Percentiles rank a stretch among this genome's conserved stretches.
Conservation (phyloP, 2,888 invertebrate genomes). For the Busseola fusca region DNA sequence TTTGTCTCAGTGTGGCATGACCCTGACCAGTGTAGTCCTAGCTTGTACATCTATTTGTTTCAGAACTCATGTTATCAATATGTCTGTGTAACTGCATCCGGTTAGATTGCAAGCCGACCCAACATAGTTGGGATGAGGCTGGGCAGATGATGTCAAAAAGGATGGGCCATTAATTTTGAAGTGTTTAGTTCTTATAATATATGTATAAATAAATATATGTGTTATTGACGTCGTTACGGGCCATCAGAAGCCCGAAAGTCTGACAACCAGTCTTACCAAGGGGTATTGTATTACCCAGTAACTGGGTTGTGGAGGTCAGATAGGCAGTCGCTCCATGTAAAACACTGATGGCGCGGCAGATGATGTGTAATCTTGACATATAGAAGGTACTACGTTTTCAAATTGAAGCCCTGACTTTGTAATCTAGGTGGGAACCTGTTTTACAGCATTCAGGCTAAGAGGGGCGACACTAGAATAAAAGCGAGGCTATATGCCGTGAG, state of each 20-base stretch:
- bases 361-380: too few relatives aligned
- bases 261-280: too few relatives aligned
- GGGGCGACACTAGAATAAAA: not conserved
- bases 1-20: constrained; percentile 57
- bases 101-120: not conserved
- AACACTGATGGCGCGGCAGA: too few relatives aligned
- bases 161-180: too few relatives aligned
- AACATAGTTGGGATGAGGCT: not conserved
- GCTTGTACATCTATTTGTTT: constrained; percentile 28
- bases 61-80: not conserved
- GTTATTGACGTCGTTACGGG: too few relatives aligned
- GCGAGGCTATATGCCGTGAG: not conserved
- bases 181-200: too few relatives aligned
- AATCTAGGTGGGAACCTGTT: not conserved
- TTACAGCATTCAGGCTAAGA: not conserved
- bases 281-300: too few relatives aligned
- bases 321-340: too few relatives aligned
- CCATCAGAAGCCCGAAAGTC: too few relatives aligned
- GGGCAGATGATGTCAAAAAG: not conserved
- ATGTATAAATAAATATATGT: too few relatives aligned
- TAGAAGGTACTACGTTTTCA: not conserved
- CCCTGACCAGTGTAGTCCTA: constrained; percentile 25
- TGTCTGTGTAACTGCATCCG: not conserved
- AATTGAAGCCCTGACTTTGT: not conserved
- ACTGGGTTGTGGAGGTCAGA: too few relatives aligned